Evolutionary conservation across 2,888 invertebrate genomes (phyloP), one percentile per base, ranked within the genome.

Genomic region (Drosophila recens): DNA sequence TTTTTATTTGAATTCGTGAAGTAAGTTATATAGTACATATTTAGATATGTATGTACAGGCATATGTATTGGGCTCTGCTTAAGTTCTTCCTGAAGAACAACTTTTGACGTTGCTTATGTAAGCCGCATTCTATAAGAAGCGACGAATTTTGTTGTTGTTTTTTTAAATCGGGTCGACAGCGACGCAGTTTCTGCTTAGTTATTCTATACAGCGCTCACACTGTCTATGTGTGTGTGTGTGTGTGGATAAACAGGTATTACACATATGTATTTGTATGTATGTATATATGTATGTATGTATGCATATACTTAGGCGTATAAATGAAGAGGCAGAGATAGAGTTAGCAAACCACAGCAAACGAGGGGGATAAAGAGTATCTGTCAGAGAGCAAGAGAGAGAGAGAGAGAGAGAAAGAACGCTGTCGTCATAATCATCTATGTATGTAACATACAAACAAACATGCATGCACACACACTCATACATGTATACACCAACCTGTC

Each of bases 121-220:
- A 54, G 42, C 27, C 23, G n/a, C 46, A 27, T 20, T 43, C 43
- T 43, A 43, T 23, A 13, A 46, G 27, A 4, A 27, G 17, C n/a
- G 36, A n/a, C 23, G 27, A 15, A 15, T 66, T 33, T 52, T 53
- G 57, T 53, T 66, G 52, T 67, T 74, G 71, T 63, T 59, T 52
- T 42, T 80, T 62, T 65, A 83, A 87, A 87, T 83, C 85, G 77
- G 85, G 86, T 80, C 82, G 82, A 51, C 73, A 42, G 66, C 57
- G 54, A 54, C 62, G 70, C 72, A 58, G 69, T 71, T 66, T 30
- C 80, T 82, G 86, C 54, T 82, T 82, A 80, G 73, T 80, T 75
- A 84, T 84, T 88, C 88, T 79, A 79, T 57, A 69, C 73, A 45
- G 52, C 58, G 45, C 72, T 54, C 36, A 40, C 36, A 59, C 63